Evolutionary conservation across 2,888 invertebrate genomes (phyloP), one percentile per base, ranked within the genome.

Genomic region (Agrotis ipsilon): DNA sequence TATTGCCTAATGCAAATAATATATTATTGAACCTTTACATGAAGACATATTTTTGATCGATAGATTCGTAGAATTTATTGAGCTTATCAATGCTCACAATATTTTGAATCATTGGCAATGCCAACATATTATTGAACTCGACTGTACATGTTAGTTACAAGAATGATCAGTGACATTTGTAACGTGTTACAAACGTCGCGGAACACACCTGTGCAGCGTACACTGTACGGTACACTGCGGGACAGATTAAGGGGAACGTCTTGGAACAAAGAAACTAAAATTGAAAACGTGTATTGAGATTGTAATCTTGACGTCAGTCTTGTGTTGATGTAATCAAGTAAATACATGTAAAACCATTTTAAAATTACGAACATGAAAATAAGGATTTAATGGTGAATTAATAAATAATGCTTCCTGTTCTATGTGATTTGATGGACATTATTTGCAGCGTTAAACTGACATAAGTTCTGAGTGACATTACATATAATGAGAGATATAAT

Each of bases 91-190:
- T n/a, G n/a, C n/a, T n/a, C n/a, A n/a, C n/a, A n/a, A n/a, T n/a
- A n/a, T n/a, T n/a, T n/a, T n/a, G n/a, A n/a, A n/a, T n/a, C n/a
- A n/a, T n/a, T n/a, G n/a, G n/a, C n/a, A n/a, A n/a, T n/a, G n/a
- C n/a, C n/a, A n/a, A n/a, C n/a, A n/a, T n/a, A n/a, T n/a, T n/a
- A n/a, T n/a, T n/a, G n/a, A n/a, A n/a, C n/a, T n/a, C n/a, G n/a
- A n/a, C n/a, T n/a, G n/a, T n/a, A 24, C 60, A 70, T 48, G 55
- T 69, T 68, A 72, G 72, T 82, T 72, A 66, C 54, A 82, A 82
- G 72, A 75, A 82, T 72, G 68, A 79, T 75, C 79, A 46, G 59
- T 52, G 67, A 57, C 81, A 61, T 74, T 64, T 76, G 68, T 77
- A 72, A 76, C 81, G 66, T 62, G 57, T 51, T 46, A 67, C n/a